Base-by-base conservation (phyloP, 2,888 invertebrate species). In the Heliconius sara region DNA sequence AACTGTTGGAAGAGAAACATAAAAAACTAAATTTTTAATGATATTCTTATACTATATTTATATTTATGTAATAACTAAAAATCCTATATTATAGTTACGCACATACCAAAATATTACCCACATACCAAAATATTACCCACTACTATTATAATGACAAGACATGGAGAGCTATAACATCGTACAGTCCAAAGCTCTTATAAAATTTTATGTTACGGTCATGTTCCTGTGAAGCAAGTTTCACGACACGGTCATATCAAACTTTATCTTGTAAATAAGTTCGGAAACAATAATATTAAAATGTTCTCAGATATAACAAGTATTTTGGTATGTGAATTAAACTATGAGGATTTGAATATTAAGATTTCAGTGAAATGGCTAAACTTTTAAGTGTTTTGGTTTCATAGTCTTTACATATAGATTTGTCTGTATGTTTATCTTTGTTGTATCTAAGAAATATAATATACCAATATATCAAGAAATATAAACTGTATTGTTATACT, bases 201-300 rank as follows among this genome's bases (percentile, higher is more conserved):
- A 75, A 75, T 75, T 75, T 75, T n/a, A 75, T 75, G 75, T 75
- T 66, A 75, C 75, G 65, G 65, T 65, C 65, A 66, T 66, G 75
- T 75, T 75, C 75, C 65, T 75, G 43, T 63, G 19, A 47, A 75
- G 75, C 22, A 75, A 75, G 66, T 75, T 75, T 6, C 60, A 34
- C 47, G 75, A 47, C 65, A 65, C 43, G 30, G 75, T 47, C 47
- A 65, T 75, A 75, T 66, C 65, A 75, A 75, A 66, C 65, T 75
- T 47, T 75, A 65, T 75, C 65, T 43, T 75, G 47, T 66, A 75
- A 75, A 75, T 75, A 75, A 75, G 27, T 75, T 75, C 22, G 65
- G 27, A 75, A 47, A 65, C 47, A 65, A 65, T 47, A 75, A 63
- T 65, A 47, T 47, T 65, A 65, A 75, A 65, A 75, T 65, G 43